Evolutionary conservation across 2,797 vertebrate species (phyloP), one percentile per base, ranked within the genome.

Genomic region (Gallinago stenura): DNA sequence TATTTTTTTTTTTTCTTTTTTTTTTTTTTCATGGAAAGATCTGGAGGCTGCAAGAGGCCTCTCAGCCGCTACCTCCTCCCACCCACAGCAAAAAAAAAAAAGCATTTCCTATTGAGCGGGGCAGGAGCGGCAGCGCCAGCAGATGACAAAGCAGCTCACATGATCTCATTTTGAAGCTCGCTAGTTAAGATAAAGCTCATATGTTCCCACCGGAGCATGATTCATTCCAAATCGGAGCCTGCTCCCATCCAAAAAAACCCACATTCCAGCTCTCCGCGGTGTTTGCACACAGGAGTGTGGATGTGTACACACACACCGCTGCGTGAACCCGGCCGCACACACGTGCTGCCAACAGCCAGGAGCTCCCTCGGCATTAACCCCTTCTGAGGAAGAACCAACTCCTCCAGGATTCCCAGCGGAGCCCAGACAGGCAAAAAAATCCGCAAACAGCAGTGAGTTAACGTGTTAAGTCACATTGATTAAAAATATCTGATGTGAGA

Each of bases 21-120:
- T 56, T 56, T n/a, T n/a, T 60, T 94, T 76, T 73, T 94, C 83
- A 83, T 33, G 92, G 95, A 97, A 97, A 95, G 93, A 95, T 93
- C 76, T 95, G 87, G 92, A 95, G 90, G 93, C 70, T 93, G 86
- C 61, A 75, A 73, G 89, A 96, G 90, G 95, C 66, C 65, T 85
- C 93, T 57, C 61, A 73, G 91, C 68, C 54, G 26, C 71, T 62
- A 30, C 25, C 79, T 28, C n/a, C 75, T 95, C 80, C 93, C 71
- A 83, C 45, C 41, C 70, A 46, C 94, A 72, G 92, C 70, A 96
- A 80, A 92, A 92, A 35, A 92, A 35, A 35, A 37, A 53, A 28
- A 91, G 82, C 60, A 51, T 66, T 93, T 93, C 83, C 81, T 78
- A 46, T 1, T 1, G 87, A 91, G 87, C 15, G 25, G 7, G 61